Evolutionary conservation across 2,888 invertebrate genomes (phyloP).

Genomic region (Dinocampus coccinellae): DNA sequence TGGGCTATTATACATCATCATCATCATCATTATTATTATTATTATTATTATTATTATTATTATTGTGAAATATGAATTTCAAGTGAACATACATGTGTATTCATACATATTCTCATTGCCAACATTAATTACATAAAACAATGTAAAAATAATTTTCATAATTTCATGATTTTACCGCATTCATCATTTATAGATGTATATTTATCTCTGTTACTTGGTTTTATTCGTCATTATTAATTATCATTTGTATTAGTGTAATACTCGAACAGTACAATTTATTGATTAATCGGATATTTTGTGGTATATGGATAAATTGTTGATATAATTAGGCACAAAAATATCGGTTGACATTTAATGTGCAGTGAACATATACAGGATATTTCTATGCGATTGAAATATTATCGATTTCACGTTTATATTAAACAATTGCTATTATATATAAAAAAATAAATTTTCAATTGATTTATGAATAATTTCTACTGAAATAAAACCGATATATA

Average conservation of each 20-base stretch:
- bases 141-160: conserved; percentile 57
- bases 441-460: too few relatives aligned
- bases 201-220: neutral
- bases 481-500: too few relatives aligned
- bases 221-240: neutral
- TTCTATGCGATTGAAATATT: too few relatives aligned
- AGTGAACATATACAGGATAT: too few relatives aligned
- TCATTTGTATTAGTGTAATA: neutral
- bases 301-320: neutral
- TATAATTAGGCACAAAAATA: neutral
- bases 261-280: neutral
- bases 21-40: neutral
- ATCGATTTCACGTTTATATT: too few relatives aligned
- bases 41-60: neutral
- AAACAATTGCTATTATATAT: too few relatives aligned
- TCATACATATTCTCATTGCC: neutral
- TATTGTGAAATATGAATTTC: neutral
- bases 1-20: neutral
- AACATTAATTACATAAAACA: conserved; percentile 44
- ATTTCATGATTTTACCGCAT: conserved; percentile 9
- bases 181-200: conserved; percentile 18
- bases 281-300: neutral
- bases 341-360: neutral
- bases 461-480: too few relatives aligned
- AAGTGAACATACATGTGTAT: neutral